Evolutionary conservation across 2,113 vertebrate genomes (phyloP).

Genomic region (Pterocles burchelli): DNA sequence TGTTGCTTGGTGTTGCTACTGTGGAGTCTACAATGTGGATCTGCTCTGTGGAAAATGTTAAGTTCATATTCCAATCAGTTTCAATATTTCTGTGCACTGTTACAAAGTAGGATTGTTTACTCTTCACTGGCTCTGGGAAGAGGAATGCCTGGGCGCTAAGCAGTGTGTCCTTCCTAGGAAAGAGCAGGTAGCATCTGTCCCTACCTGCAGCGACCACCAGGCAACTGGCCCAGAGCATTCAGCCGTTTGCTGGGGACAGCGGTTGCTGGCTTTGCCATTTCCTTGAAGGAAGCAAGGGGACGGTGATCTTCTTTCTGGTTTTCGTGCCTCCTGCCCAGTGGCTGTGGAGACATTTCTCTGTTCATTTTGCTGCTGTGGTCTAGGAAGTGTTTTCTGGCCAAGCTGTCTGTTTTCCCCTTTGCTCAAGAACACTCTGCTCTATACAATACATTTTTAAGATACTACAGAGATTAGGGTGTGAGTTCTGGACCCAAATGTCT

Average conservation of each 20-base stretch:
- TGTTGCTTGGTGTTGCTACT: background rate
- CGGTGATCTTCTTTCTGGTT: background rate
- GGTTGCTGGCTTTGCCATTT: background rate
- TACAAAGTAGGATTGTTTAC: background rate
- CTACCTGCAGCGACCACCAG: fast-evolving
- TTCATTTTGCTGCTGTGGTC: background rate
- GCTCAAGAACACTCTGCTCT: background rate
- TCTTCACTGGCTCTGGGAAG: background rate
- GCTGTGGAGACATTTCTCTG: background rate
- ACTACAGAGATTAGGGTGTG: background rate
- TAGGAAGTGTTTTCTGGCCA: background rate
- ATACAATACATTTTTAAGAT: background rate
- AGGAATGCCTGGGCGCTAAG: background rate
- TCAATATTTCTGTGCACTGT: background rate
- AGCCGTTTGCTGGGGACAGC: fast-evolving
- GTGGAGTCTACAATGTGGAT: fast-evolving
- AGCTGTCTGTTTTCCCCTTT: background rate
- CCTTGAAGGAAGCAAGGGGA: background rate
- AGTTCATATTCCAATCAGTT: background rate
- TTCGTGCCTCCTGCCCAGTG: background rate
- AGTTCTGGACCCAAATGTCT: background rate
- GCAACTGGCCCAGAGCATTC: fast-evolving
- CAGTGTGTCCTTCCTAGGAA: background rate
- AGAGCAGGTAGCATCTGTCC: fast-evolving
- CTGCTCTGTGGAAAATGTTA: background rate